Percentiles rank a stretch among this genome's conserved stretches.
phyloP scores from a whole-genome alignment of 2,113 vertebrate genomes.

The Paradoxurus hermaphroditus region DNA sequence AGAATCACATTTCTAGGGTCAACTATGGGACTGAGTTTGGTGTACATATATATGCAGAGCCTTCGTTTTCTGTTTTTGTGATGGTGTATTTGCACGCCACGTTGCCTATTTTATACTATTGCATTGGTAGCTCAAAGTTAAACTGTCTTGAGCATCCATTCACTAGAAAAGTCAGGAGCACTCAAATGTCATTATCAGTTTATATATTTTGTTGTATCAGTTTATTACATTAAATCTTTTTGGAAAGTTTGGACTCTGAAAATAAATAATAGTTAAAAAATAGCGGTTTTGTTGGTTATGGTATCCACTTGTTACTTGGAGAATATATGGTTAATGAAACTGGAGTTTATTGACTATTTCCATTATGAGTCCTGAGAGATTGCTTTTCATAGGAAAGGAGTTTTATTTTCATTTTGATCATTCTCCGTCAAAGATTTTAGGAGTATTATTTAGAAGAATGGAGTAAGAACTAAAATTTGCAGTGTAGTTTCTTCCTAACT shows the following conservation, averaged over 20 bases:
- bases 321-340: not conserved
- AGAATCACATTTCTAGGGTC: not conserved
- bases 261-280: constrained; percentile 30
- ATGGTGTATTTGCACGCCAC: not conserved
- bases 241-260: constrained; percentile 25
- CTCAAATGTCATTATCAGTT: not conserved
- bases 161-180: not conserved
- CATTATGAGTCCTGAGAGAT: not conserved
- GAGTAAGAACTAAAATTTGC: constrained; percentile 10
- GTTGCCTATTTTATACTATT: not conserved
- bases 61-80: not conserved
- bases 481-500: constrained; percentile 2
- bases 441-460: constrained; percentile 1
- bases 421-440: not conserved
- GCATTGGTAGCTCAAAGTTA: not conserved
- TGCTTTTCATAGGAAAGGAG: constrained; percentile 9
- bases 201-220: not conserved
- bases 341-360: constrained; percentile 18
- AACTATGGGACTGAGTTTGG: not conserved
- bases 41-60: not conserved
- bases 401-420: constrained; percentile 54
- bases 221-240: not conserved
- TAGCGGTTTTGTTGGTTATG: not conserved
- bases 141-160: not conserved
- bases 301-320: constrained; percentile 1